Percentiles rank a stretch among this genome's conserved stretches.
Evolutionary conservation across 2,888 invertebrate genomes (phyloP).

Genomic region (Aspidapion aeneum): DNA sequence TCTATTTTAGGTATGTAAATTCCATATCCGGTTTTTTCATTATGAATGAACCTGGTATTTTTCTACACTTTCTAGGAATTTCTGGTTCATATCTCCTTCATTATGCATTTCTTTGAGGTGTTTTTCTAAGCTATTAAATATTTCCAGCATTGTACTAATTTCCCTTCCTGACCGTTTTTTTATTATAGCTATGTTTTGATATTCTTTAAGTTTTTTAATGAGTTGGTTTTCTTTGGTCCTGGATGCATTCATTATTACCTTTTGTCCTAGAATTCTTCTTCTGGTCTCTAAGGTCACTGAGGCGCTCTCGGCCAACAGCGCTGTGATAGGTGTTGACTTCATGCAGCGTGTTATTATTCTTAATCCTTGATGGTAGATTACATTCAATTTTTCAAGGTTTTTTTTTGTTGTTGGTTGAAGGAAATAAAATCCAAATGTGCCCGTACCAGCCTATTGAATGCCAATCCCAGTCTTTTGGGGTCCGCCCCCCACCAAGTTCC

Average conservation of each 20-base stretch:
- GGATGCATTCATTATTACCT: neutral
- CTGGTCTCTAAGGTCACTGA: neutral
- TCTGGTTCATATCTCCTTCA: neutral
- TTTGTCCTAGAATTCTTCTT: neutral
- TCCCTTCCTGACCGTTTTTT: neutral
- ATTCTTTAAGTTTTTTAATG: neutral
- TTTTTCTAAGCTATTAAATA: neutral
- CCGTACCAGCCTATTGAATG: conserved; percentile 3
- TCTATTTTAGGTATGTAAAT: neutral
- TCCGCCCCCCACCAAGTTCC: conserved; percentile 19
- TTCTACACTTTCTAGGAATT: neutral
- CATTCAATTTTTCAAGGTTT: too few species aligned
- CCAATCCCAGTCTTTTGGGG: conserved; percentile 1
- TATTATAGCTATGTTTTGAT: neutral
- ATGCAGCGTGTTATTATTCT: neutral
- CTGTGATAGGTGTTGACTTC: neutral
- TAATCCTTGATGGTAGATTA: neutral
- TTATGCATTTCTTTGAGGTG: neutral
- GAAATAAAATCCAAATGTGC: conserved; percentile 13
- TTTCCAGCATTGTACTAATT: neutral
- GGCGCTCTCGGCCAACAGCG: neutral
- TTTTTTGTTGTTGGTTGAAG: too few species aligned
- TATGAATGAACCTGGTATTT: neutral
- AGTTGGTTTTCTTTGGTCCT: neutral
- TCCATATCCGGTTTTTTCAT: neutral